Evolutionary conservation across 2,888 invertebrate genomes (phyloP), one percentile per base, ranked within the genome.

Genomic region (Cheilosia pagana): DNA sequence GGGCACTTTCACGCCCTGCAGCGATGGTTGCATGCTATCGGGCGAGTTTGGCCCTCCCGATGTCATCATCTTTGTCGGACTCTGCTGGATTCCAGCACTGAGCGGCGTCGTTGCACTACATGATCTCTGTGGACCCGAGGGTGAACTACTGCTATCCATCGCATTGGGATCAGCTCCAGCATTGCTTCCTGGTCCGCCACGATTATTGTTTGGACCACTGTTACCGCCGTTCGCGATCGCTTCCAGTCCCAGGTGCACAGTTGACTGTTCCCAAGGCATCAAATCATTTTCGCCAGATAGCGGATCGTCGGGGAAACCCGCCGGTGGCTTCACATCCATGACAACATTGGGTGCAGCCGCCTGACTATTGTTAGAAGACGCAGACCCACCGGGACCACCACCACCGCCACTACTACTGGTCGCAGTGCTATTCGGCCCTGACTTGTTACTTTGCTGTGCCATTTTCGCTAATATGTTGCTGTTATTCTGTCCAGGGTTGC

Each of bases 1-100:
- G 88, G 98, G 98, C 89, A 98, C 96, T 94, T 98, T 97, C 57
- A 97, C 96, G 88, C 96, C 95, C 92, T 94, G 94, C 87, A 95
- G 90, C 25, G 94, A 94, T 89, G 94, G 94, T 88, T 94, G 94
- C 88, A 94, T 92, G 28, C 48, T 71, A n/a, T 76, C 86, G 2
- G 82, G 81, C 14, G 86, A 79, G 14, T 67, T 53, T 50, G 86
- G 77, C 10, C 70, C 91, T 10, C 68, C 75, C 2, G 67, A 45
- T 23, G 75, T 31, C 39, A 78, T 68, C 70, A 81, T 67, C 19
- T 76, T 76, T 16, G 72, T 83, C 23, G 81, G 81, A 70, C 86
- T 86, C 41, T 87, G 87, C 43, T 86, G 72, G n/a, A 79, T 63
- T 25, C 67, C 63, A 41, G 76, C 70, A 67, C 81, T 76, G 1